Evolutionary conservation across 1,140 invertebrate species (phyloP).

Genomic region (Drosophila prosaltans): DNA sequence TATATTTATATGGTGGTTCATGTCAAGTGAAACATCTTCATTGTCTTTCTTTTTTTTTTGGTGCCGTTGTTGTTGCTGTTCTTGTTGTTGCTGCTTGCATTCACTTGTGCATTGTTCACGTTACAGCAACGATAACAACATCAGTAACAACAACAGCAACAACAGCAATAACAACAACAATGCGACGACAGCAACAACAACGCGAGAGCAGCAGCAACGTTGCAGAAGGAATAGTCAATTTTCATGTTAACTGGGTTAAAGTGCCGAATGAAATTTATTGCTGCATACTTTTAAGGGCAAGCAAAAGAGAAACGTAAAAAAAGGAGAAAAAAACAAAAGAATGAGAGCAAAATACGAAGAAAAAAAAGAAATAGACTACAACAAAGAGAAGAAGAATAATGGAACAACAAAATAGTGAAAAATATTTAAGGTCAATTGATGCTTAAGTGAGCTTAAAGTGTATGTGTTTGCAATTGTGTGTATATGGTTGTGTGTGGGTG

Average conservation of each 20-base stretch:
- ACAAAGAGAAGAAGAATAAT: not conserved
- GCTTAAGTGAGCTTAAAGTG: slow-evolving; percentile 1
- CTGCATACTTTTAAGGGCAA: slow-evolving; percentile 19
- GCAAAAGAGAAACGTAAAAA: not conserved
- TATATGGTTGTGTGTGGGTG: not conserved
- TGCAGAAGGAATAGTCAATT: slow-evolving; percentile 36
- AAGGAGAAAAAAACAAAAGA: not conserved
- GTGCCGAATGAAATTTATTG: slow-evolving; percentile 41
- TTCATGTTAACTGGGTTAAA: slow-evolving; percentile 39
- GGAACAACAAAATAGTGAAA: not conserved
- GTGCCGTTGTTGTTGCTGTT: no score
- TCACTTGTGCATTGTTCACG: not conserved
- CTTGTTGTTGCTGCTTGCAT: not conserved
- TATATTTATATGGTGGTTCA: not conserved
- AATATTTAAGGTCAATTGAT: slow-evolving; percentile 10
- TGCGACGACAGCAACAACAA: not conserved
- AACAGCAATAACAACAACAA: not conserved
- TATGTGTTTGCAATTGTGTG: not conserved
- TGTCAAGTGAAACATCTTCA: slow-evolving; percentile 1
- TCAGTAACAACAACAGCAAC: not conserved
- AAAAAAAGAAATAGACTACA: not conserved
- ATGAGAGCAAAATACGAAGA: not conserved
- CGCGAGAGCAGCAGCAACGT: not conserved
- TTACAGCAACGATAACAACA: slow-evolving; percentile 9
- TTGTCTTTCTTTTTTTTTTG: not conserved